Evolutionary conservation across 92 coral and sea anemone species (phyloP), one percentile per base, ranked within the genome.

Genomic region (Porites lobata): DNA sequence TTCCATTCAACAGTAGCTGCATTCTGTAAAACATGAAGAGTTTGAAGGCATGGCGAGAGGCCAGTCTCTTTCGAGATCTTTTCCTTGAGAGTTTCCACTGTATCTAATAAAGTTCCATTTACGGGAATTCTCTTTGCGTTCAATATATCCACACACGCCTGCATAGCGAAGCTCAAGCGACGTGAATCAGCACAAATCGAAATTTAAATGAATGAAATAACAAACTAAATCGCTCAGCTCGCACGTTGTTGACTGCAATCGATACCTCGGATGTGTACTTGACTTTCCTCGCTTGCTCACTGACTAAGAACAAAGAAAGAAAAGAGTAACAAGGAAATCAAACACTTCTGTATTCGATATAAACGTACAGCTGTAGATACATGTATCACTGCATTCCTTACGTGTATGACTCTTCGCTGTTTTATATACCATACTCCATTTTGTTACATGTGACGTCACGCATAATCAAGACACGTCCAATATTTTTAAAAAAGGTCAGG

Each of bases 61-160:
- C 84, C 69, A 7, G 89, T 85, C 9, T 21, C 68, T 56, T 85
- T 18, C 21, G 83, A 54, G 57, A 85, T 85, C 69, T 53, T 77
- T 14, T 77, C 26, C 50, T 85, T 85, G 13, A 85, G 84, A 47
- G 4, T 53, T 54, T 85, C 77, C 9, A 69, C 75, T 3, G 66
- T 77, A 56, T 85, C 89, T 59, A 67, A 56, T 8, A 61, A 52
- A 19, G 54, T 15, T 19, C 77, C 83, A 19, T 85, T 58, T 54
- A 85, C 69, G 4, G 24, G 8, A 52, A 85, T 76, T 54, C 29
- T 85, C 83, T 76, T 85, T 9, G 83, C 89, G 50, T 85, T 77
- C 38, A 85, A 71, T 38, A 85, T 22, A 58, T 85, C 79, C 7
- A 85, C 58, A 20, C 26, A 58, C 17, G 38, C 50, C 29, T 77